phyloP scores from a whole-genome alignment of 2,797 vertebrate genomes.

The Thalassophryne amazonica region DNA sequence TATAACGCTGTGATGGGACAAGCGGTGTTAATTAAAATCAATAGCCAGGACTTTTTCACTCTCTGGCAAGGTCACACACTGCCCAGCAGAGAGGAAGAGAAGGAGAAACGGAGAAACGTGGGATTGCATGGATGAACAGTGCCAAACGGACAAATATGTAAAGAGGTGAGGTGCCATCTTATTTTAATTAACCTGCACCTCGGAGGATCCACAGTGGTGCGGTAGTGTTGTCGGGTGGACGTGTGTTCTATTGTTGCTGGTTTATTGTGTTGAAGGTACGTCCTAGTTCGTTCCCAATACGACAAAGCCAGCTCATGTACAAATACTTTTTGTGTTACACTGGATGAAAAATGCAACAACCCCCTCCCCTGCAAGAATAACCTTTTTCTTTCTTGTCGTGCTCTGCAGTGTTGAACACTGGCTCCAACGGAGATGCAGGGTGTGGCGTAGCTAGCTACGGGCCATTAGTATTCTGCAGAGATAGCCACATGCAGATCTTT shows the following conservation, averaged over 20 bases:
- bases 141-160: slow-evolving; percentile 78
- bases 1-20: slow-evolving; percentile 83
- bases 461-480: slow-evolving; percentile 87
- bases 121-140: slow-evolving; percentile 78
- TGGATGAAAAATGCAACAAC: neutral
- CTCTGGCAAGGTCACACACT: slow-evolving; percentile 88
- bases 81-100: slow-evolving; percentile 34
- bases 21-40: slow-evolving; percentile 96
- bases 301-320: too few species aligned
- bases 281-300: slow-evolving; percentile 4
- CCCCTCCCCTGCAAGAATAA: neutral
- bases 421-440: slow-evolving; percentile 49
- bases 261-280: slow-evolving; percentile 20
- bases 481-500: slow-evolving; percentile 81
- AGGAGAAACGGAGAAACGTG: slow-evolving; percentile 57
- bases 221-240: slow-evolving; percentile 24
- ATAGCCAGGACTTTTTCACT: slow-evolving; percentile 87
- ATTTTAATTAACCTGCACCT: slow-evolving; percentile 83
- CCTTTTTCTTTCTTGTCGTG: slow-evolving; percentile 7
- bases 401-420: slow-evolving; percentile 15
- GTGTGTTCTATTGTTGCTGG: slow-evolving; percentile 48
- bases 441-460: slow-evolving; percentile 52
- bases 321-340: neutral
- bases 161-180: slow-evolving; percentile 82
- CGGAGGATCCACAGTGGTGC: slow-evolving; percentile 31